Conservation (phyloP, 2,113 vertebrate genomes). For the Apteryx mantelli region DNA sequence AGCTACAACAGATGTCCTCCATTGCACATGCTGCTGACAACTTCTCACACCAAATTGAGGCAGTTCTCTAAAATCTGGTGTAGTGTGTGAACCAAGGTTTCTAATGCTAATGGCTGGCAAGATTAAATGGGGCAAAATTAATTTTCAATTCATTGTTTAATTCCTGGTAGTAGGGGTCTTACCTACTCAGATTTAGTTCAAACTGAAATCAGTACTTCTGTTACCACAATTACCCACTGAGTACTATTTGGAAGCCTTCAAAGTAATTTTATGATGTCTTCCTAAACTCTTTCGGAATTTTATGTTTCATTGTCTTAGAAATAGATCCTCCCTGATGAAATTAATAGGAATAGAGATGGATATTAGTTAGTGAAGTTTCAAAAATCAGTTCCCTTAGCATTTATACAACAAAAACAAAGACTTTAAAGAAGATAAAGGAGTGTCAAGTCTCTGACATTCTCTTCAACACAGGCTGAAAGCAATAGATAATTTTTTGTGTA, state of each 20-base stretch:
- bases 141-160: background rate
- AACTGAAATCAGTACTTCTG: fast-evolving
- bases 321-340: background rate
- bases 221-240: no score
- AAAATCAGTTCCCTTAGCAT: background rate
- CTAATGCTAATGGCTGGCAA: background rate
- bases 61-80: background rate
- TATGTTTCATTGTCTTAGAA: background rate
- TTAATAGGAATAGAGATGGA: background rate
- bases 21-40: background rate
- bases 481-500: background rate
- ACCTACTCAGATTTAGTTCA: background rate
- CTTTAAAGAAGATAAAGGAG: background rate
- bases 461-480: background rate
- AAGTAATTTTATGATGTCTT: background rate
- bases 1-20: background rate
- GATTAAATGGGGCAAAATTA: background rate
- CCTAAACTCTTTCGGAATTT: background rate
- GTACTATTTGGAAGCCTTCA: background rate
- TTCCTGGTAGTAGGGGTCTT: background rate
- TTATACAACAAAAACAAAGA: background rate
- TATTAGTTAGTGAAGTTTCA: background rate
- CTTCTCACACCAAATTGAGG: background rate
- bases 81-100: background rate
- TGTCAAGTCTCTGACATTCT: background rate